Evolutionary conservation across 37 sponge, comb jelly and placozoan genomes (phyloP), one percentile per base, ranked within the genome.

Genomic region (Aplysina aerophoba): DNA sequence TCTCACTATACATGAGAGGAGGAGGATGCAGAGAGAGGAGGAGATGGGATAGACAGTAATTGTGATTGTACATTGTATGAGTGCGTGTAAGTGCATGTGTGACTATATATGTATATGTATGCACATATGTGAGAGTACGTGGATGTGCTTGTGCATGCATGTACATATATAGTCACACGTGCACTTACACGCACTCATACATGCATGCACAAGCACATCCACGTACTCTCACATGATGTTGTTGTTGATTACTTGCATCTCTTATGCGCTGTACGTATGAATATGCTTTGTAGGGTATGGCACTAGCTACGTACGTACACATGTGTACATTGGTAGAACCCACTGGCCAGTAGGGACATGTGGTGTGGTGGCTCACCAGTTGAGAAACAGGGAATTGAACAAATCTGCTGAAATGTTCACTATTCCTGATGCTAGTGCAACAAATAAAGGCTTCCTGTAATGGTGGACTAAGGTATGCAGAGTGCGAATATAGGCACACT

Each of bases 301-400:
- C 59, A 57, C 17, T 57, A 17, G 13, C 11, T 65, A 65, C 66
- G 22, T 65, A 16, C 27, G 66, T 16, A 65, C 66, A 16, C 66
- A 65, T 16, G 66, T 65, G 28, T 27, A 11, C 78, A 28, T 38
- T 27, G 13, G 19, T 44, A 15, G 17, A 28, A 27, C 50, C 27
- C n/a, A n/a, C n/a, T n/a, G n/a, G n/a, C n/a, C n/a, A n/a, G n/a
- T n/a, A n/a, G n/a, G n/a, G n/a, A n/a, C n/a, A n/a, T n/a, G n/a
- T n/a, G n/a, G n/a, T n/a, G n/a, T n/a, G 53, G 13, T 37, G 40
- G 0, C 85, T 80, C 27, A 91, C 91, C 91, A 84, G 88, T 91
- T 91, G 30, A 87, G 78, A 81, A 91, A 91, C 3, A 91, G 79
- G 73, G 80, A 14, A 16, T 91, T 67, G 50, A 91, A 27, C 40